phyloP scores from a whole-genome alignment of 2,888 invertebrate genomes.

The Pandemis cinnamomeana region DNA sequence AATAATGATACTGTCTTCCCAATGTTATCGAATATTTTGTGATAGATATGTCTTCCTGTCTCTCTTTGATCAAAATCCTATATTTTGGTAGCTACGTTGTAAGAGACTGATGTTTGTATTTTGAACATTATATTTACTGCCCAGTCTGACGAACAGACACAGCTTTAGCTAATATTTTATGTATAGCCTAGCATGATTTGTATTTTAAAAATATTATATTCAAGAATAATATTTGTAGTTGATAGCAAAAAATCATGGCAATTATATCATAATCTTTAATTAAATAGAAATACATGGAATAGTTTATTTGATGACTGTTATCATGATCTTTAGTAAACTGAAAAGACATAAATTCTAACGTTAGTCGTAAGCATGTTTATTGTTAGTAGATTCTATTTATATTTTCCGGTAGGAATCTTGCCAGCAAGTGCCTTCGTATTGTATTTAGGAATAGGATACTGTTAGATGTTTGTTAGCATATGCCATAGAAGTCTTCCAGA shows the following conservation, averaged over 20 bases:
- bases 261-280: constrained; percentile 7
- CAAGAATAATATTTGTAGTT: constrained; percentile 15
- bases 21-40: constrained; percentile 39
- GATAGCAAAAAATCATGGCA: constrained; percentile 2
- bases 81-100: constrained; percentile 46
- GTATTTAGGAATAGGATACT: constrained; percentile 7
- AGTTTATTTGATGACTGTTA: constrained; percentile 20
- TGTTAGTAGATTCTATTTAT: constrained; percentile 23
- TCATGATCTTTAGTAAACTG: constrained; percentile 10
- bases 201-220: constrained; percentile 9
- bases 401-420: constrained; percentile 50
- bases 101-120: constrained; percentile 53
- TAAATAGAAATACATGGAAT: not conserved
- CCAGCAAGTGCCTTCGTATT: constrained; percentile 60
- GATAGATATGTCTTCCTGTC: constrained; percentile 37
- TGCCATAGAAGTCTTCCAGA: constrained; percentile 37
- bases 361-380: not conserved
- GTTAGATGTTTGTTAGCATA: constrained; percentile 2
- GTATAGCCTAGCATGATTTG: not conserved
- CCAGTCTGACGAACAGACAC: not conserved
- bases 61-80: constrained; percentile 9
- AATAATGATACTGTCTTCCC: constrained; percentile 35
- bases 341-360: constrained; percentile 8
- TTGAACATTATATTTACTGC: constrained; percentile 20
- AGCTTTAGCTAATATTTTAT: not conserved